These are phyloP conservation scores for Globicephala melas DNA, from an alignment of 2,113 vertebrate genomes.

Conservation along the genomic window DNA sequence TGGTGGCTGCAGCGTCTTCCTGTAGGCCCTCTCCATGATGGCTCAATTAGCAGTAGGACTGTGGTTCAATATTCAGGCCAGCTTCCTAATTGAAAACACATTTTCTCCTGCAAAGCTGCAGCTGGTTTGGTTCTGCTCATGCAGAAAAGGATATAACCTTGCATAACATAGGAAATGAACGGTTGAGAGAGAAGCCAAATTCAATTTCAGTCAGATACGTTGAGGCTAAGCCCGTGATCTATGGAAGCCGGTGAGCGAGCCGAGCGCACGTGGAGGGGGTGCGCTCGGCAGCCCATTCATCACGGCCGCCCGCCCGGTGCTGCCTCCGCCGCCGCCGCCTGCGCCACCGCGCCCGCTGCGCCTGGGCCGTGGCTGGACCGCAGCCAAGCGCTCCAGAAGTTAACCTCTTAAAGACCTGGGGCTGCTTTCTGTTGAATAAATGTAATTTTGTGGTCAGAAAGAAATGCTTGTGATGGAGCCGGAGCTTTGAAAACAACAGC, in stretches of 20 bases:
- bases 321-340: constrained; percentile 57
- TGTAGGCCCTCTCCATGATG: constrained; percentile 81
- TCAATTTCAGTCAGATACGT: constrained; percentile 92
- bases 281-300: constrained; percentile 89
- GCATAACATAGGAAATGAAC: constrained; percentile 92
- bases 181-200: constrained; percentile 92
- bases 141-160: constrained; percentile 92
- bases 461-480: constrained; percentile 84
- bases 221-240: constrained; percentile 88
- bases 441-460: constrained; percentile 86
- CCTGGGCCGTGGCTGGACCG: constrained; percentile 81
- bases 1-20: constrained; percentile 78
- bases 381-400: constrained; percentile 86
- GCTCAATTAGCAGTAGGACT: constrained; percentile 86
- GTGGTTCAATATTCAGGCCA: constrained; percentile 84
- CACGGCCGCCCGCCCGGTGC: constrained; percentile 78
- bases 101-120: constrained; percentile 87
- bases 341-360: constrained; percentile 75
- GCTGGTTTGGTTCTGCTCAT: constrained; percentile 91
- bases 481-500: constrained; percentile 82
- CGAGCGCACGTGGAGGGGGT: constrained; percentile 83
- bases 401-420: constrained; percentile 88
- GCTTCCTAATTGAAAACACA: constrained; percentile 89
- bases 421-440: constrained; percentile 86
- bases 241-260: constrained; percentile 84